A percentile compares a stretch with the other conserved stretches of the same genome.
Conservation (phyloP, 2,797 vertebrate genomes). For the Atherinosoma microstoma region DNA sequence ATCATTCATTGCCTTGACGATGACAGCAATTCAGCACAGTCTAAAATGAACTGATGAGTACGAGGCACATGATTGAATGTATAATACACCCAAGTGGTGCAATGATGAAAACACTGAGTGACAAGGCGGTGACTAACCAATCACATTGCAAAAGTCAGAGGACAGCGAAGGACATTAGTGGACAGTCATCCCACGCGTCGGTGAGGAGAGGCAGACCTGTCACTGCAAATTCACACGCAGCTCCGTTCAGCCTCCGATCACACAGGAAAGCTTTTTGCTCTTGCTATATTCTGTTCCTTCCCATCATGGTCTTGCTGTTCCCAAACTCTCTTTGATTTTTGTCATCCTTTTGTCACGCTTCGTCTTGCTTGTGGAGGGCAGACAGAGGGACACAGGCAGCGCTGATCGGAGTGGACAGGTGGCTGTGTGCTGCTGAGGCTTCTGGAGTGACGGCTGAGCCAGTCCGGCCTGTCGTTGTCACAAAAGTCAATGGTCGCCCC, state of each 20-base stretch:
- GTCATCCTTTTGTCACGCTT: slow-evolving; percentile 61
- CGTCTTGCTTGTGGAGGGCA: slow-evolving; percentile 57
- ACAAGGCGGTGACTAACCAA: slow-evolving; percentile 75
- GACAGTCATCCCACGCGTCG: slow-evolving; percentile 65
- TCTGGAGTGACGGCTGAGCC: slow-evolving; percentile 63
- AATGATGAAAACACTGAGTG: slow-evolving; percentile 68
- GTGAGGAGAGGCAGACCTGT: slow-evolving; percentile 65
- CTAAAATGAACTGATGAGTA: slow-evolving; percentile 24
- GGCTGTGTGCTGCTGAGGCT: slow-evolving; percentile 55
- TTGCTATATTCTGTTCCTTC: slow-evolving; percentile 60
- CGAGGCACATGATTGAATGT: slow-evolving; percentile 28
- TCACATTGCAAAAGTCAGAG: slow-evolving; percentile 46
- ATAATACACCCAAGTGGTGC: slow-evolving; percentile 47
- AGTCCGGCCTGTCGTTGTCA: slow-evolving; percentile 61
- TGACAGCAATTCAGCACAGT: slow-evolving; percentile 1
- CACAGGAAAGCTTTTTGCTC: slow-evolving; percentile 45
- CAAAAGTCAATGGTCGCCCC: slow-evolving; percentile 42
- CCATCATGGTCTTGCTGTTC: slow-evolving; percentile 44
- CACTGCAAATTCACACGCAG: slow-evolving; percentile 68
- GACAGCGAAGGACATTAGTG: slow-evolving; percentile 73
- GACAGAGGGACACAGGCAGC: slow-evolving; percentile 54
- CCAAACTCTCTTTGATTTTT: slow-evolving; percentile 41
- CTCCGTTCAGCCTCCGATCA: slow-evolving; percentile 40
- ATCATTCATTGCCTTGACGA: slow-evolving; percentile 13
- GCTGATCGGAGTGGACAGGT: slow-evolving; percentile 75